phyloP scores from a whole-genome alignment of 2,888 invertebrate genomes.

The Tetragonula carbonaria region DNA sequence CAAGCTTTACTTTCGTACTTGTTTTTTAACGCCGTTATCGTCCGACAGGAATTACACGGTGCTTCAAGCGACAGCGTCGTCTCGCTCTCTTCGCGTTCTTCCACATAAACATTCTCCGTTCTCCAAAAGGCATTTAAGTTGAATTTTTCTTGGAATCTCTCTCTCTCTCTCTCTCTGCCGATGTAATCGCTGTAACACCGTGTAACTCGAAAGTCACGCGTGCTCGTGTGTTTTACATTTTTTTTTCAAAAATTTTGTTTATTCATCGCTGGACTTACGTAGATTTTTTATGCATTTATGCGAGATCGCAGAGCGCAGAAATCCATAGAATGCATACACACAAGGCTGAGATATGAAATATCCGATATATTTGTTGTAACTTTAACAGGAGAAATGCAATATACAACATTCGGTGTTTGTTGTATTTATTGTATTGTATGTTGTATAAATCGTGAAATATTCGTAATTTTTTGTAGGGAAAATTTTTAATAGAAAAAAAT shows the following conservation, averaged over 20 bases:
- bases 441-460: too few species aligned
- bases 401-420: too few species aligned
- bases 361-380: too few species aligned
- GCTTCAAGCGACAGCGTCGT: neutral
- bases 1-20: neutral
- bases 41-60: neutral
- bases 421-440: too few species aligned
- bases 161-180: neutral
- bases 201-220: neutral
- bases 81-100: neutral
- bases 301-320: too few species aligned
- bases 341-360: too few species aligned
- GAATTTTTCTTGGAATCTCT: neutral
- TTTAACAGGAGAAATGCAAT: too few species aligned
- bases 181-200: neutral
- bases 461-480: too few species aligned
- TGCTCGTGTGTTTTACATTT: neutral
- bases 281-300: neutral
- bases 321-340: too few species aligned
- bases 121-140: neutral
- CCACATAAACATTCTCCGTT: neutral
- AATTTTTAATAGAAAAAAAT: too few species aligned
- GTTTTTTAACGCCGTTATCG: slow-evolving; percentile 3
- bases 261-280: too few species aligned
- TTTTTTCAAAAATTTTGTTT: neutral